phyloP scores from a whole-genome alignment of 2,888 invertebrate species.

The Rapana venosa region DNA sequence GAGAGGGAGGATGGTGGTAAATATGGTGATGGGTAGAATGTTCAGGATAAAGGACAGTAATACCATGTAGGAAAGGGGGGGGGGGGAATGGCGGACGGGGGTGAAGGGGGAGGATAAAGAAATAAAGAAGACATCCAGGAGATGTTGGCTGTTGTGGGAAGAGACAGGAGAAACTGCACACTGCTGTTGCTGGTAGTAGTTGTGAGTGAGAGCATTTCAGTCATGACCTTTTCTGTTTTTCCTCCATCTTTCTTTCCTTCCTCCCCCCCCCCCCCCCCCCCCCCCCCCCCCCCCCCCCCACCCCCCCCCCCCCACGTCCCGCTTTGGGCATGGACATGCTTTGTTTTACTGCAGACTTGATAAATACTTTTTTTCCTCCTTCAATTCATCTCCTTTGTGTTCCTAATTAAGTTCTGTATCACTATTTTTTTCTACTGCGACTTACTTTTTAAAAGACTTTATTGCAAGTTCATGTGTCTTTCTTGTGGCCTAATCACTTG shows the following conservation, averaged over 20 bases:
- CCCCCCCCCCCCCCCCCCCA: background rate
- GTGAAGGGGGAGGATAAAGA: background rate
- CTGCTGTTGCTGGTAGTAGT: conserved; percentile 4
- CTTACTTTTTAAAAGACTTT: background rate
- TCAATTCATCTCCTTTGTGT: background rate
- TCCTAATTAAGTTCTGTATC: too few species aligned
- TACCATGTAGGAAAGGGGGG: background rate
- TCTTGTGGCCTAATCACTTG: too few species aligned
- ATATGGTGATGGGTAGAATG: too few species aligned
- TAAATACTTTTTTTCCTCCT: background rate
- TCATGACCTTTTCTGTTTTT: conserved; percentile 18
- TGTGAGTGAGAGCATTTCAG: background rate
- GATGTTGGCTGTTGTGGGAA: background rate
- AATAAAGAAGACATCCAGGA: background rate
- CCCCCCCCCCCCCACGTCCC: background rate
- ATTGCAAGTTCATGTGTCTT: too few species aligned
- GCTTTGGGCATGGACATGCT: too few species aligned
- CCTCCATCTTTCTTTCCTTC: background rate
- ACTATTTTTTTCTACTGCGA: too few species aligned
- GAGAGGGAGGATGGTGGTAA: too few species aligned
- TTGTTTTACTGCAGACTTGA: background rate
- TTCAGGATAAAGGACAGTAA: too few species aligned
- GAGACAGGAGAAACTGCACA: background rate
- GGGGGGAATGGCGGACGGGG: background rate
- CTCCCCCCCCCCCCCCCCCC: background rate